Conservation (phyloP, 2,113 vertebrate genomes). For the Bungarus multicinctus region DNA sequence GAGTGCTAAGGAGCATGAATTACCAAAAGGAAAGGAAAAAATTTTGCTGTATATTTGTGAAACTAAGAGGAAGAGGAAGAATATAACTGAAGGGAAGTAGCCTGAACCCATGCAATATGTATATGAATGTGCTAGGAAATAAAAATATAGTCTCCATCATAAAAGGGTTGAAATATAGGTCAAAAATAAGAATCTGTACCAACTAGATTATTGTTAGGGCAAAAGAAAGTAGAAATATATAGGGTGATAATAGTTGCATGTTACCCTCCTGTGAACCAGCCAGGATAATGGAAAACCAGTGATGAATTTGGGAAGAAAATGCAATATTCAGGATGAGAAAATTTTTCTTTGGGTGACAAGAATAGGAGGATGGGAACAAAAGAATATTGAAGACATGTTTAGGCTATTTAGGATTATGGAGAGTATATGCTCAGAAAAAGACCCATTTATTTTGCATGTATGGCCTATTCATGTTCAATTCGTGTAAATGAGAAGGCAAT, state of each 20-base stretch:
- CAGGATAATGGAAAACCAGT: background rate
- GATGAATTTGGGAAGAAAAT: background rate
- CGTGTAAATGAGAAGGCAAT: background rate
- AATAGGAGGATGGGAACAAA: background rate
- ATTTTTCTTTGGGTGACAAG: background rate
- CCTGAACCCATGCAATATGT: background rate
- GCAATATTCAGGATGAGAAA: background rate
- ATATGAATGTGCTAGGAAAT: background rate
- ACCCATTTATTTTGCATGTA: background rate
- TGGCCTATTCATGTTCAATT: background rate
- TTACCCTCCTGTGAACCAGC: background rate
- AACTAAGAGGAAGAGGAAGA: background rate
- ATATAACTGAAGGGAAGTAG: background rate
- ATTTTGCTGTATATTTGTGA: background rate
- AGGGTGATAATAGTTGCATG: background rate
- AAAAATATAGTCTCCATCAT: background rate
- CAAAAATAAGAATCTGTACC: background rate
- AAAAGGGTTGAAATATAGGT: background rate
- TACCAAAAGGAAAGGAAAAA: background rate
- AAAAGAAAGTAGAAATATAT: background rate
- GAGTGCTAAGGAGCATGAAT: background rate
- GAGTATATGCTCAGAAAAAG: background rate
- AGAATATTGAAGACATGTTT: background rate
- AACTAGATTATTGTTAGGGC: background rate
- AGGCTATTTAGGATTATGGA: background rate